A percentile compares a stretch with the other conserved stretches of the same genome.
Conservation (phyloP, 2,113 vertebrate genomes). For the Callionymus lyra region DNA sequence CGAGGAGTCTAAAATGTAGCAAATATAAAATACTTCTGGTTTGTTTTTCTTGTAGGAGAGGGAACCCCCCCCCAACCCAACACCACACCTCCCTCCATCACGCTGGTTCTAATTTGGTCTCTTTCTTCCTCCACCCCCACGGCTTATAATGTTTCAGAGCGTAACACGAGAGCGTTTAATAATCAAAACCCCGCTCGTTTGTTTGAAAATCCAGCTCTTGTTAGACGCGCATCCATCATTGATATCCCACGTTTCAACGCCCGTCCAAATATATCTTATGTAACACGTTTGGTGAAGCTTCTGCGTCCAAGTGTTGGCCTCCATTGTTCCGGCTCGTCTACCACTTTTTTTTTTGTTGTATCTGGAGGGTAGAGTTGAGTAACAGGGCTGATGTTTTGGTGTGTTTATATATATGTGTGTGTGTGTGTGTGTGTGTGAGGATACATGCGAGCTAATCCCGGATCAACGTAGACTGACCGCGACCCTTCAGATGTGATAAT, state of each 20-base stretch:
- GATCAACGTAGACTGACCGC: constrained; percentile 13
- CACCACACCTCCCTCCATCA: constrained; percentile 29
- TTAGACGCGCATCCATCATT: not conserved
- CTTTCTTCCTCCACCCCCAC: constrained; percentile 41
- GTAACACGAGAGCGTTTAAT: constrained; percentile 28
- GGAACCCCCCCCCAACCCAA: constrained; percentile 51
- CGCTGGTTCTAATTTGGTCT: constrained; percentile 53
- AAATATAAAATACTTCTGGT: no score
- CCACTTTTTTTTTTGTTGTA: constrained; percentile 23
- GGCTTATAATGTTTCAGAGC: constrained; percentile 37
- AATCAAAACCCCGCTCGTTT: no score
- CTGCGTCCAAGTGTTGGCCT: not conserved
- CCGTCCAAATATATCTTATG: not conserved
- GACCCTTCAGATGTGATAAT: constrained; percentile 8
- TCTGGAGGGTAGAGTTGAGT: constrained; percentile 35
- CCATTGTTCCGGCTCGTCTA: not conserved
- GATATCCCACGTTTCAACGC: not conserved
- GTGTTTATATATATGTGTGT: constrained; percentile 10
- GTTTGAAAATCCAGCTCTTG: constrained; percentile 12
- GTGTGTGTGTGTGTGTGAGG: constrained; percentile 1
- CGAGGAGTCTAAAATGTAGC: no score
- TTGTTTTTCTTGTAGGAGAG: constrained; percentile 49
- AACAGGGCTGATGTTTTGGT: constrained; percentile 36
- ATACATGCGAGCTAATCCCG: constrained; percentile 1
- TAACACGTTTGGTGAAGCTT: not conserved